phyloP scores from a whole-genome alignment of 2,797 vertebrate species.

The Mus caroli region DNA sequence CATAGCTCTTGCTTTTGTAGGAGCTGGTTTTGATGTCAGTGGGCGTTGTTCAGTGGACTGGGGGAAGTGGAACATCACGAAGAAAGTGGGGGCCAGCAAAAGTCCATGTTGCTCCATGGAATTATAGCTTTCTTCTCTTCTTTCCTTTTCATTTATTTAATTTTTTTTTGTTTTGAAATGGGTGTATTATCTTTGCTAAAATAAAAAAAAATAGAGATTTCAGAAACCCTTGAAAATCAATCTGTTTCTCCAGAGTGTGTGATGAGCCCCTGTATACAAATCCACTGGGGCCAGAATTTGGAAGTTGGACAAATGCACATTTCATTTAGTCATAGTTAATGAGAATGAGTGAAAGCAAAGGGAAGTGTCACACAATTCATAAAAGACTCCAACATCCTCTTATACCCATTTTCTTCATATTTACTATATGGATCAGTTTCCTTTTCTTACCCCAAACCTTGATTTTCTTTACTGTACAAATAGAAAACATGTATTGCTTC shows the following conservation, averaged over 20 bases:
- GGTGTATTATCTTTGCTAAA: neutral
- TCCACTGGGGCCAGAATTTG: neutral
- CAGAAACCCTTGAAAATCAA: neutral
- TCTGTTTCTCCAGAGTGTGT: neutral
- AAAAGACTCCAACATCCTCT: neutral
- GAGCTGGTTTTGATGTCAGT: constrained; percentile 56
- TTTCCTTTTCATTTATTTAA: neutral
- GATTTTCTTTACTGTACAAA: constrained; percentile 26
- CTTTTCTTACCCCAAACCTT: neutral
- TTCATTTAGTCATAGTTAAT: neutral
- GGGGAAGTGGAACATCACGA: neutral
- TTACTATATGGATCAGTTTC: neutral
- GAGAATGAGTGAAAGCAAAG: neutral
- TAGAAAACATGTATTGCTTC: neutral
- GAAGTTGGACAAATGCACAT: neutral
- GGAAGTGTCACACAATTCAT: neutral
- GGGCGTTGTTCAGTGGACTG: neutral
- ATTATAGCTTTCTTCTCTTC: constrained; percentile 42
- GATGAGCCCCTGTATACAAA: neutral
- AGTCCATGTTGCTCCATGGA: neutral
- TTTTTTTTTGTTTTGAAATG: constrained; percentile 55
- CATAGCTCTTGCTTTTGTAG: neutral
- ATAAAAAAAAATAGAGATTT: neutral
- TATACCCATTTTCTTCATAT: neutral
- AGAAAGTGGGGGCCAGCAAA: neutral